Conservation (phyloP, 2,888 invertebrate species). For the Oasisia sp. region DNA sequence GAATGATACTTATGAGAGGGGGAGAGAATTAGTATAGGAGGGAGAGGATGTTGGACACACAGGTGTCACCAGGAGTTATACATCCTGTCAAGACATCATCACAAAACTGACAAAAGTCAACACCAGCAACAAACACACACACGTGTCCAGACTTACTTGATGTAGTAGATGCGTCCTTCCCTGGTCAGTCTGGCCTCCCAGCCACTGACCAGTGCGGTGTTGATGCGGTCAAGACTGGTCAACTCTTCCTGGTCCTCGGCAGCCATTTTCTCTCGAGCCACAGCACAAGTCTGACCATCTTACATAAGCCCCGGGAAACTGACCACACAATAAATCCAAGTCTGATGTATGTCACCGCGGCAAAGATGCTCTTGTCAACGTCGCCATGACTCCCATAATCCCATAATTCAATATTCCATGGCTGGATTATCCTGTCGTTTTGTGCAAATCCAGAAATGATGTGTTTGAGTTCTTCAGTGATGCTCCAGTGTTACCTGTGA, state of each 20-base stretch:
- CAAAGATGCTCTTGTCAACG: not conserved
- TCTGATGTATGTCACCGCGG: not conserved
- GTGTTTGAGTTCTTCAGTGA: not conserved
- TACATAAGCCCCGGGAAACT: not conserved
- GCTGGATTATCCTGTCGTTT: not conserved
- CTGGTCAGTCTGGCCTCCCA: not conserved
- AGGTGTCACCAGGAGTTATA: too few relatives aligned
- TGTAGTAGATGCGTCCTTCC: not conserved
- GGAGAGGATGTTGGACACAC: too few relatives aligned
- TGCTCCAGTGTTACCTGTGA: not conserved
- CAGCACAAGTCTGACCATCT: not conserved
- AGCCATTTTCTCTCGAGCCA: not conserved
- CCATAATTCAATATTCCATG: not conserved
- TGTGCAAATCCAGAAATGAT: not conserved
- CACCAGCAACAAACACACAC: not conserved
- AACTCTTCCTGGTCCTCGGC: not conserved
- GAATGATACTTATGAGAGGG: too few relatives aligned
- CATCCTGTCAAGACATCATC: not conserved
- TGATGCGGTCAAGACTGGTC: not conserved
- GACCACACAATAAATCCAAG: not conserved
- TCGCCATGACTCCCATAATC: not conserved
- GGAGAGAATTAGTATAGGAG: too few relatives aligned
- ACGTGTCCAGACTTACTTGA: not conserved
- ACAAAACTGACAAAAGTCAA: not conserved
- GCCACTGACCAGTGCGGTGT: not conserved